Conservation (phyloP, 2,113 vertebrate species). For the Eptesicus fuscus region DNA sequence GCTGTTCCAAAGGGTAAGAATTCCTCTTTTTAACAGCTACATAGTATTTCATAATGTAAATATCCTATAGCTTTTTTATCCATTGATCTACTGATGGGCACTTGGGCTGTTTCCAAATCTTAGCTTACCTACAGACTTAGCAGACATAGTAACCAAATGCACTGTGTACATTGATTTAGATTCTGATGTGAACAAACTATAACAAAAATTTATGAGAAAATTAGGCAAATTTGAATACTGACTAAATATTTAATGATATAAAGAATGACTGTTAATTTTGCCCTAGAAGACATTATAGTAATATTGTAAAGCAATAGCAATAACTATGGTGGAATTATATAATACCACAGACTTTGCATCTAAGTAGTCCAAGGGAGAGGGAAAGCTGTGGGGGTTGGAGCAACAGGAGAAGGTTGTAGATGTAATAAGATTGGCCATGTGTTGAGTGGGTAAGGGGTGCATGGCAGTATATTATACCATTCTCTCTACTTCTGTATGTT, state of each 20-base stretch:
- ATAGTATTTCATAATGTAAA: too few relatives aligned
- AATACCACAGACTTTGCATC: not conserved
- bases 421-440: not conserved
- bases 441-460: not conserved
- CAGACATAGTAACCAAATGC: not conserved
- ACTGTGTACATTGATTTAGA: not conserved
- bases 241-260: not conserved
- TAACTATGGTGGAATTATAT: not conserved
- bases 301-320: conserved; percentile 8
- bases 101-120: too few relatives aligned
- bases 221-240: not conserved
- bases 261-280: not conserved
- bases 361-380: not conserved
- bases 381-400: not conserved
- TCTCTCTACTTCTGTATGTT: not conserved
- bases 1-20: too few relatives aligned
- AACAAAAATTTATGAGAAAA: not conserved
- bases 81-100: too few relatives aligned
- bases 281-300: not conserved
- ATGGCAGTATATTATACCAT: too few relatives aligned
- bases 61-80: too few relatives aligned
- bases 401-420: not conserved
- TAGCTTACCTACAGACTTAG: not conserved
- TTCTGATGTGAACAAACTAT: not conserved
- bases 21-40: too few relatives aligned